Percentiles rank a stretch among this genome's conserved stretches.
Evolutionary conservation across 2,797 vertebrate species (phyloP).

Genomic region (Dendrocincla fuliginosa): DNA sequence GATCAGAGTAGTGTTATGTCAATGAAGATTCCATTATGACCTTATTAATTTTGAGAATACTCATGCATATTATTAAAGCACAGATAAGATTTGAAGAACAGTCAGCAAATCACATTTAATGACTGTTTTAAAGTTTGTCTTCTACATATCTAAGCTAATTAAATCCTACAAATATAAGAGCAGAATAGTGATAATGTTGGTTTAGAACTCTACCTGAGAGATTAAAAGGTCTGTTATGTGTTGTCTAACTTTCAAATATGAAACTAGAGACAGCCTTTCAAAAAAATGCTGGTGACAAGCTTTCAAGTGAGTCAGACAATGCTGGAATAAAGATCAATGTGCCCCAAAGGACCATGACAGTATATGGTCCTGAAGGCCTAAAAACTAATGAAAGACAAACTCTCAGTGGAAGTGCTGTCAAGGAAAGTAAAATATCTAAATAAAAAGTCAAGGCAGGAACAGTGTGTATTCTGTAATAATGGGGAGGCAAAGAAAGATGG

Average conservation of each 20-base stretch:
- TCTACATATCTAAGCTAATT: constrained; percentile 28
- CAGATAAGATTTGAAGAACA: constrained; percentile 6
- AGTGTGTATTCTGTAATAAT: background rate
- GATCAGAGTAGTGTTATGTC: background rate
- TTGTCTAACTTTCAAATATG: constrained; percentile 56
- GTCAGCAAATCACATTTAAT: constrained; percentile 20
- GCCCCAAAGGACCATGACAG: constrained; percentile 14
- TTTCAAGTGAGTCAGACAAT: constrained; percentile 16
- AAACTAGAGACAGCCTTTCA: constrained; percentile 50
- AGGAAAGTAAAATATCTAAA: background rate
- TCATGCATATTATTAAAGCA: background rate
- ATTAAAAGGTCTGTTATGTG: constrained; percentile 20
- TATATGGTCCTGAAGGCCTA: background rate
- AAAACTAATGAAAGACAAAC: constrained; percentile 67
- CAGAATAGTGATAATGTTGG: background rate
- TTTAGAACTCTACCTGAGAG: background rate
- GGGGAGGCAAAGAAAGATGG: background rate
- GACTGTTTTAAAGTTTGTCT: constrained; percentile 11
- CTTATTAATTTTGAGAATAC: constrained; percentile 23
- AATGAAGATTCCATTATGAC: constrained; percentile 7
- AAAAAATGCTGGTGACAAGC: constrained; percentile 33
- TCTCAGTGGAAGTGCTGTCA: constrained; percentile 17
- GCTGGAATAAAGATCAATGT: constrained; percentile 43
- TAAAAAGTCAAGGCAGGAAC: background rate
- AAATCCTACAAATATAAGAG: constrained; percentile 17